A percentile compares a stretch with the other conserved stretches of the same genome.
phyloP scores from a whole-genome alignment of 2,113 vertebrate genomes.

The Platichthys stellatus region DNA sequence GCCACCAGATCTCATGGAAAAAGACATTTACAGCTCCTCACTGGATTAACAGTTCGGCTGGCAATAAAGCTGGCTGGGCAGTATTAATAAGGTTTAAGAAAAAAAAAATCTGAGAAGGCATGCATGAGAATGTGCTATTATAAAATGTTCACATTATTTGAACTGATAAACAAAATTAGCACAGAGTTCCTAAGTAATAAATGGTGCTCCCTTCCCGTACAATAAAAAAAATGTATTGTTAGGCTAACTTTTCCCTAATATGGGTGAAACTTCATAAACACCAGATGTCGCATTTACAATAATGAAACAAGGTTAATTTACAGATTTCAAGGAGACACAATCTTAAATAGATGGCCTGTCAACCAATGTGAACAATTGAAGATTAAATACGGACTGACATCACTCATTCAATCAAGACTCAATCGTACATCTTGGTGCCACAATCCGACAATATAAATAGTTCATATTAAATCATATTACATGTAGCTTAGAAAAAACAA shows the following conservation, averaged over 20 bases:
- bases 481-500: no score
- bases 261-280: background rate
- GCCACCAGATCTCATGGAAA: background rate
- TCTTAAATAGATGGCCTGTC: background rate
- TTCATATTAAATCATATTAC: no score
- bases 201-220: no score
- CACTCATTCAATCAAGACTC: background rate
- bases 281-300: background rate
- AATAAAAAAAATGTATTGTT: no score
- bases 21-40: background rate
- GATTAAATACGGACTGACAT: background rate
- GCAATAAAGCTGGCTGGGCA: no score
- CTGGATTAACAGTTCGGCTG: background rate
- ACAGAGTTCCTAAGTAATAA: no score
- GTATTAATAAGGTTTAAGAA: no score
- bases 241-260: no score
- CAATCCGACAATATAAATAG: no score
- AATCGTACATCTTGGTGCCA: no score
- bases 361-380: background rate
- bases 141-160: background rate
- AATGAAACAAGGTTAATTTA: background rate
- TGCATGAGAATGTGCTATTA: background rate
- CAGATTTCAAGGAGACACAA: background rate
- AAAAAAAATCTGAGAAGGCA: no score
- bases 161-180: background rate